These are phyloP conservation scores for Vombatus ursinus DNA, from an alignment of 2,113 vertebrate genomes.

Conservation along the genomic window DNA sequence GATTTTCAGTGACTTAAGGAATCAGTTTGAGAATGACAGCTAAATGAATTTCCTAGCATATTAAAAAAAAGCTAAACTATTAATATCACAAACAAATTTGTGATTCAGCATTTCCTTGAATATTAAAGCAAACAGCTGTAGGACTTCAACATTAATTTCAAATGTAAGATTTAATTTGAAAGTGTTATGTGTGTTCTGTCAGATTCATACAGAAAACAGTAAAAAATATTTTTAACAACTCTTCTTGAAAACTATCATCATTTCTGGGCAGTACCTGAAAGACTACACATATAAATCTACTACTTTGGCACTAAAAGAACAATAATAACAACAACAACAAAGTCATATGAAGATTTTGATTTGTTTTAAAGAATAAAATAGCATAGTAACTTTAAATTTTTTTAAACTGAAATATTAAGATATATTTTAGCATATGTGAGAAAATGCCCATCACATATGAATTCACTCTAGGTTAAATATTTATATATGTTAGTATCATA, in stretches of 20 bases:
- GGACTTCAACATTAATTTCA: slow-evolving; percentile 56
- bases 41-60: slow-evolving; percentile 67
- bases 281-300: background rate
- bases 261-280: slow-evolving; percentile 9
- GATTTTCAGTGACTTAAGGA: slow-evolving; percentile 70
- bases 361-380: background rate
- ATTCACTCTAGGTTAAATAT: background rate
- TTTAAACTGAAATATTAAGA: background rate
- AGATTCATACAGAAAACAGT: slow-evolving; percentile 6
- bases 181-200: background rate
- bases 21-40: slow-evolving; percentile 56
- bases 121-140: slow-evolving; percentile 54
- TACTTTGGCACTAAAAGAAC: slow-evolving; percentile 25
- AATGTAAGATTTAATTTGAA: slow-evolving; percentile 45
- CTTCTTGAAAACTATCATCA: slow-evolving; percentile 37
- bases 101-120: slow-evolving; percentile 72
- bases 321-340: background rate
- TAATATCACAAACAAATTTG: slow-evolving; percentile 68
- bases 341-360: background rate
- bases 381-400: background rate
- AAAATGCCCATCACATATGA: background rate
- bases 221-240: background rate
- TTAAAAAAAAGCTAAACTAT: slow-evolving; percentile 32
- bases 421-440: background rate
- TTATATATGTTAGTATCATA: background rate